Evolutionary conservation across 2,113 vertebrate genomes (phyloP).

Genomic region (Tricholaema leucomelas): DNA sequence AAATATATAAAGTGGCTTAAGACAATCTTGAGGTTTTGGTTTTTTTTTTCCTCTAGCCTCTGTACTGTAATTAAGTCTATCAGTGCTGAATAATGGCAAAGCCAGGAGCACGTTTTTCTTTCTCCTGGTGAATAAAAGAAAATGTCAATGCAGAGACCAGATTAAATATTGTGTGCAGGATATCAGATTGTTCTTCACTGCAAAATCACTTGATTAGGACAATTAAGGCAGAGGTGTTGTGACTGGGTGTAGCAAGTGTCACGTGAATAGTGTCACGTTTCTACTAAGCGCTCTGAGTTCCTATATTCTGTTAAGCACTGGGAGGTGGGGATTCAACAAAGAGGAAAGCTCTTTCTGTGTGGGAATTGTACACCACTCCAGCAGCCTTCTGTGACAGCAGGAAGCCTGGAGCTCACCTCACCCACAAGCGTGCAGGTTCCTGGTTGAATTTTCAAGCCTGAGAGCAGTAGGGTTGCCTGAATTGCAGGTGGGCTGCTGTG

Average conservation of each 20-base stretch:
- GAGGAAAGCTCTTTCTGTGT: not conserved
- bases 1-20: not conserved
- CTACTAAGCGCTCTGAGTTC: not conserved
- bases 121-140: not conserved
- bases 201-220: not conserved
- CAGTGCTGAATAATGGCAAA: not conserved
- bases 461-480: not conserved
- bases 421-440: not conserved
- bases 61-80: not conserved
- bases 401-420: rapidly evolving
- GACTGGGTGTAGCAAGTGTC: not conserved
- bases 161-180: not conserved
- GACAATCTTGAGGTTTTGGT: not conserved
- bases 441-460: not conserved
- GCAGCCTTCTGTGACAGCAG: not conserved
- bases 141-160: not conserved
- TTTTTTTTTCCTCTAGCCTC: not conserved
- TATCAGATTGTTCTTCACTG: not conserved
- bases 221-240: not conserved
- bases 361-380: not conserved
- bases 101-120: not conserved
- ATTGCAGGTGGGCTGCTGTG: not conserved
- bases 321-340: not conserved
- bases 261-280: not conserved
- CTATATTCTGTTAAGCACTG: not conserved